phyloP scores from a whole-genome alignment of 2,113 vertebrate species.

The Sminthopsis crassicaudata region DNA sequence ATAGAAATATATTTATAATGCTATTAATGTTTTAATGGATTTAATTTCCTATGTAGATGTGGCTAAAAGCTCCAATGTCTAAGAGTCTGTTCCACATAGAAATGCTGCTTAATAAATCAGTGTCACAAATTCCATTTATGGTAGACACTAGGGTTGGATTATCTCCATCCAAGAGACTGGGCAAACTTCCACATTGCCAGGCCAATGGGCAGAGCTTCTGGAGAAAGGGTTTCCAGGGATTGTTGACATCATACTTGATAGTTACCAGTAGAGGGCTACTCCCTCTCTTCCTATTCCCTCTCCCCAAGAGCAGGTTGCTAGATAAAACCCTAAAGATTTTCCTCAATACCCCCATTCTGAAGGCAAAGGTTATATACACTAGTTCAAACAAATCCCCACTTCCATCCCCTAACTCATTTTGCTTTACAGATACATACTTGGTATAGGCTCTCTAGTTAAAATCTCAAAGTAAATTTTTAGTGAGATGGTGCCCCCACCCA shows the following conservation, averaged over 20 bases:
- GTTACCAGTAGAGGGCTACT: neutral
- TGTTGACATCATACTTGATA: neutral
- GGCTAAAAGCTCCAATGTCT: neutral
- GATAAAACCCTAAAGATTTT: neutral
- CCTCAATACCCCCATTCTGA: neutral
- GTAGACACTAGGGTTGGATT: neutral
- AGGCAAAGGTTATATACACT: neutral
- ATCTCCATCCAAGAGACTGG: neutral
- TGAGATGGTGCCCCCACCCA: neutral
- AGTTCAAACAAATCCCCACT: neutral
- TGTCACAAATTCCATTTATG: neutral
- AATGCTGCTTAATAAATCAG: neutral
- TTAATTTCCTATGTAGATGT: neutral
- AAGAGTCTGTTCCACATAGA: neutral
- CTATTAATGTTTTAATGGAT: neutral
- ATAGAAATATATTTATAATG: neutral
- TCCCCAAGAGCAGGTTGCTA: neutral
- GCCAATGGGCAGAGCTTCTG: neutral
- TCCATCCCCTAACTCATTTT: neutral
- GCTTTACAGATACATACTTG: neutral
- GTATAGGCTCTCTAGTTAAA: conserved; percentile 34
- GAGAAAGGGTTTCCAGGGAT: neutral
- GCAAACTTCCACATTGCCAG: neutral
- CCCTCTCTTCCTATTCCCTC: neutral
- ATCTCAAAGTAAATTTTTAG: conserved; percentile 42